A percentile compares a stretch with the other conserved stretches of the same genome.
Conservation (phyloP, 2,113 vertebrate genomes). For the Aspiorhynchus laticeps region DNA sequence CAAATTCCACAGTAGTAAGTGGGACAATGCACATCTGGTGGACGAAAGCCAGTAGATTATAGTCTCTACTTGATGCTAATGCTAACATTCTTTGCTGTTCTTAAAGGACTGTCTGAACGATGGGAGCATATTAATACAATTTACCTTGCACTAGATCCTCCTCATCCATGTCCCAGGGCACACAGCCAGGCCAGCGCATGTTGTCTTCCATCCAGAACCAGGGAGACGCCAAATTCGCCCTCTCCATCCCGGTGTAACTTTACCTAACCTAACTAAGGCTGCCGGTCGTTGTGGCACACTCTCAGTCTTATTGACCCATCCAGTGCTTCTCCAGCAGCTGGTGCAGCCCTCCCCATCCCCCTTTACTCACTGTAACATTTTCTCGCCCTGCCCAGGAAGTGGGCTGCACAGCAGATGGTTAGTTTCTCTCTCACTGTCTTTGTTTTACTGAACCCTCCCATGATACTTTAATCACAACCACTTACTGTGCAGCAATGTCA, state of each 20-base stretch:
- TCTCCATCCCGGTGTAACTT: slow-evolving; percentile 14
- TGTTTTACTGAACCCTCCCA: slow-evolving; percentile 28
- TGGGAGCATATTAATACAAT: not conserved
- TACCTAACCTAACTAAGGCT: not conserved
- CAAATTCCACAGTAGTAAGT: not conserved
- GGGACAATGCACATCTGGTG: slow-evolving; percentile 32
- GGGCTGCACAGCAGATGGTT: slow-evolving; percentile 33
- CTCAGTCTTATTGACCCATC: not conserved
- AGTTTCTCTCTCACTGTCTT: slow-evolving; percentile 20
- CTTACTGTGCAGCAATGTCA: slow-evolving; percentile 21
- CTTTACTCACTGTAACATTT: slow-evolving; percentile 41
- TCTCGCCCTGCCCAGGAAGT: slow-evolving; percentile 25
- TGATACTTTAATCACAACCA: slow-evolving; percentile 2
- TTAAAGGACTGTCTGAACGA: slow-evolving; percentile 7
- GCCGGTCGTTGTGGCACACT: not conserved
- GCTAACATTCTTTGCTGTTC: slow-evolving; percentile 23
- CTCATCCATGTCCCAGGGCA: slow-evolving; percentile 62
- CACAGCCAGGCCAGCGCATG: slow-evolving; percentile 63
- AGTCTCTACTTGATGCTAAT: slow-evolving; percentile 29
- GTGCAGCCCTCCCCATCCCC: slow-evolving; percentile 28
- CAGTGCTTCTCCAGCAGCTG: slow-evolving; percentile 25
- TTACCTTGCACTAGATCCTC: slow-evolving; percentile 42
- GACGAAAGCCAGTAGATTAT: slow-evolving; percentile 11
- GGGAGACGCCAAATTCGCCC: slow-evolving; percentile 54
- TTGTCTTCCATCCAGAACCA: slow-evolving; percentile 53